These are phyloP conservation scores for Drosophila borealis DNA, from an alignment of 2,888 invertebrate species.

Conservation along the genomic window DNA sequence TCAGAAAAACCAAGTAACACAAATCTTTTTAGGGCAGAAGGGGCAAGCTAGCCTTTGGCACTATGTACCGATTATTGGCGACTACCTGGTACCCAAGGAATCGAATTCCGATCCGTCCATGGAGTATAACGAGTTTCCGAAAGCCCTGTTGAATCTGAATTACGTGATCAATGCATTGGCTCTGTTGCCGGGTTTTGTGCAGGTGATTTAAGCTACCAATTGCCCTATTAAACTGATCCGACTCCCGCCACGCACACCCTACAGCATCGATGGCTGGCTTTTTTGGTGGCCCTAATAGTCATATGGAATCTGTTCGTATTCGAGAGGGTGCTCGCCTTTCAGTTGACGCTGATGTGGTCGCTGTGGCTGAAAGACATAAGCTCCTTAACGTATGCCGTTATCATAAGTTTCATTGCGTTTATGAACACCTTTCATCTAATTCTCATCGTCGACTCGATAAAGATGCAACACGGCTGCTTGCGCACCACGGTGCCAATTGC, in stretches of 20 bases:
- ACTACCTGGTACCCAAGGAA: not conserved
- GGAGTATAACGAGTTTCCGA: not conserved
- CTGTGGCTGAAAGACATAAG: not conserved
- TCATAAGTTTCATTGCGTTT: not conserved
- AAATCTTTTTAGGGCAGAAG: not conserved
- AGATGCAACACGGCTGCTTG: constrained; percentile 5
- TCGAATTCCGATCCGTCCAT: not conserved
- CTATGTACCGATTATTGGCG: not conserved
- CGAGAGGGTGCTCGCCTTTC: constrained; percentile 1
- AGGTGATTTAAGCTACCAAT: constrained; percentile 10
- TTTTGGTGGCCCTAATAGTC: not conserved
- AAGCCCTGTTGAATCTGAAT: not conserved
- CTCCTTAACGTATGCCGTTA: not conserved
- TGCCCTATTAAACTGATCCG: too few relatives aligned
- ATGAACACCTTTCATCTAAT: constrained; percentile 6
- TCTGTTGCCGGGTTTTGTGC: not conserved
- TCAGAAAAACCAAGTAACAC: not conserved
- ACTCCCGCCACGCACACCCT: not conserved
- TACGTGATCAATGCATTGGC: constrained; percentile 7
- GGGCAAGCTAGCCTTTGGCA: not conserved
- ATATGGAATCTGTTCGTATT: constrained; percentile 41
- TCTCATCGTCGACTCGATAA: constrained; percentile 19
- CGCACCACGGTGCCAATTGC: not conserved
- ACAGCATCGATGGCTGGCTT: not conserved
- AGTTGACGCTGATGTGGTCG: constrained; percentile 15